Percentiles rank a stretch among this genome's conserved stretches.
Evolutionary conservation across 2,113 vertebrate species (phyloP).

Genomic region (Callipepla californica): DNA sequence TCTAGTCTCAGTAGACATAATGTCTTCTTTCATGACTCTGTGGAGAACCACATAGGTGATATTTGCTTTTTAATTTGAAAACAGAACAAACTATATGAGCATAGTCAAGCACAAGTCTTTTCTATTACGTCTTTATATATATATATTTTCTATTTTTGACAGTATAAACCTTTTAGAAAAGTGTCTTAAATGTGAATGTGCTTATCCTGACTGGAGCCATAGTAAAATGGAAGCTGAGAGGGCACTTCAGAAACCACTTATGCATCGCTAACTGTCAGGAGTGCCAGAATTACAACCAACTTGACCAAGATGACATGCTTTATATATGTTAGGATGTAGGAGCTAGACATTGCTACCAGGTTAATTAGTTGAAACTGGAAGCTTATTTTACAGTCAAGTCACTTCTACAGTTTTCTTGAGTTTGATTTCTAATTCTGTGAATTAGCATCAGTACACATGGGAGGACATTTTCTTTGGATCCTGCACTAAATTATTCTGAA

Average conservation of each 20-base stretch:
- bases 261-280: not conserved
- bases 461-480: conserved; percentile 24
- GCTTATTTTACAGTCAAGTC: not conserved
- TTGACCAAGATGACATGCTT: not conserved
- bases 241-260: conserved; percentile 1
- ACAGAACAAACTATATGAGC: not conserved
- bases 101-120: not conserved
- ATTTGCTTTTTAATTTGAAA: not conserved
- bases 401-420: not conserved
- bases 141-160: too few relatives aligned
- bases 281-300: not conserved
- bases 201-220: not conserved
- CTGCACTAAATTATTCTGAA: conserved; percentile 9
- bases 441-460: conserved; percentile 35
- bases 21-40: not conserved
- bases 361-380: not conserved
- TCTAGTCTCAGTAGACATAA: not conserved
- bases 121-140: not conserved
- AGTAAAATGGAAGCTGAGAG: not conserved
- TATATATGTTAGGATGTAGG: not conserved
- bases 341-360: not conserved
- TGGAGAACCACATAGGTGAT: not conserved
- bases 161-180: not conserved
- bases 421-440: conserved; percentile 42
- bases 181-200: not conserved